phyloP scores from a whole-genome alignment of 2,888 invertebrate genomes.

The Acanthosepion pharaonis region DNA sequence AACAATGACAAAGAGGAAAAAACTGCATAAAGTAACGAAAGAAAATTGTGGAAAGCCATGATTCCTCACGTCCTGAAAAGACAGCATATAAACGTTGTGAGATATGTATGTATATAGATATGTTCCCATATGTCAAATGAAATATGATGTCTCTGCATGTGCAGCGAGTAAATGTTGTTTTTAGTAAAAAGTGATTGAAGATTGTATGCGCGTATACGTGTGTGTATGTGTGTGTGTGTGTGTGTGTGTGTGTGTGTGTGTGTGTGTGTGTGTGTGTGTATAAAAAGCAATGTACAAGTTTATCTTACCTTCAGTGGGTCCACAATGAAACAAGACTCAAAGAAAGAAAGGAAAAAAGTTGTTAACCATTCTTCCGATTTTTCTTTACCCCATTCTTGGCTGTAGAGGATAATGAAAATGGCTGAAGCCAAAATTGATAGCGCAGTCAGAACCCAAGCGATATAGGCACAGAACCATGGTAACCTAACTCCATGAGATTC shows the following conservation, averaged over 20 bases:
- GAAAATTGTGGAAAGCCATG: no score
- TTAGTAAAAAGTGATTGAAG: no score
- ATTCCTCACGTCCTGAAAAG: no score
- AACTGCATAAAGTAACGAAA: no score
- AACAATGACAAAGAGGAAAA: no score
- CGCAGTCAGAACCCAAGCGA: conserved; percentile 72
- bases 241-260: no score
- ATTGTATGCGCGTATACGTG: no score
- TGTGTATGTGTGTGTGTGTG: accelerated
- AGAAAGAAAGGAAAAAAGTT: conserved; percentile 72
- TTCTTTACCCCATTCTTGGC: conserved; percentile 75
- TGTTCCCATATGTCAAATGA: no score
- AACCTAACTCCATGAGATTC: conserved; percentile 48
- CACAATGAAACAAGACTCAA: conserved; percentile 71
- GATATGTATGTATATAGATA: no score
- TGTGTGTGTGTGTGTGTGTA: no score
- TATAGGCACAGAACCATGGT: conserved; percentile 52
- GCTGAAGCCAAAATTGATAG: conserved; percentile 66
- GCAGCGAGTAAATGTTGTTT: background rate
- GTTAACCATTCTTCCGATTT: conserved; percentile 75
- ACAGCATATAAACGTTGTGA: no score
- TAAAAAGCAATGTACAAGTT: background rate
- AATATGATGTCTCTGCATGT: background rate
- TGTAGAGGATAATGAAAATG: conserved; percentile 75
- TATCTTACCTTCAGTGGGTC: conserved; percentile 73